Percentiles rank a stretch among this genome's conserved stretches.
Evolutionary conservation across 2,888 invertebrate genomes (phyloP).

Genomic region (Cepaea hortensis): DNA sequence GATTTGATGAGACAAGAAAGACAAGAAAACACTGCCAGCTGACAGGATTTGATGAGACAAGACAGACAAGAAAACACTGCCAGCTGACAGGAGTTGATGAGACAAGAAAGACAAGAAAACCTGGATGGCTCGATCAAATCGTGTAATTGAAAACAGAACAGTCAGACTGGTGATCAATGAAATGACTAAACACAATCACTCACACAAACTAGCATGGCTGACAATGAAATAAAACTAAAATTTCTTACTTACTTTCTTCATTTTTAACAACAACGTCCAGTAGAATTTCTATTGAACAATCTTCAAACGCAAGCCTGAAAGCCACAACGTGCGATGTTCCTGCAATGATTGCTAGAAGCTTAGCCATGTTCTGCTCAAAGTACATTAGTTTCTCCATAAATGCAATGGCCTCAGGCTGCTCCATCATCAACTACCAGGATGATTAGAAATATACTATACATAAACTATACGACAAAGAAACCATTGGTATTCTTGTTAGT

Average conservation of each 20-base stretch:
- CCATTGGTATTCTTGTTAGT: not conserved
- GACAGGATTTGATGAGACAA: too few species aligned
- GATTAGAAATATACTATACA: not conserved
- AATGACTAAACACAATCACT: too few species aligned
- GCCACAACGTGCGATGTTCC: conserved; percentile 70
- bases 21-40: too few species aligned
- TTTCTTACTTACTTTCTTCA: conserved; percentile 70
- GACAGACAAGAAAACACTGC: too few species aligned
- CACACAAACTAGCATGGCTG: too few species aligned
- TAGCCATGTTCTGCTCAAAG: conserved; percentile 69
- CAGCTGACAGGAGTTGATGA: too few species aligned
- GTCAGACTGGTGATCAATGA: too few species aligned
- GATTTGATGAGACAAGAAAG: too few species aligned
- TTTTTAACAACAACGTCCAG: conserved; percentile 61
- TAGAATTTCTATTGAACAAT: conserved; percentile 61
- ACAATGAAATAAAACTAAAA: not conserved
- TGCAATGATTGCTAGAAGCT: conserved; percentile 66
- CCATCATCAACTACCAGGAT: conserved; percentile 36
- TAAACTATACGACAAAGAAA: not conserved
- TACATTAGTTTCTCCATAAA: conserved; percentile 59
- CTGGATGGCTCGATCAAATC: too few species aligned
- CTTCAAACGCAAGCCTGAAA: conserved; percentile 65
- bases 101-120: too few species aligned
- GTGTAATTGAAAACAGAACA: too few species aligned
- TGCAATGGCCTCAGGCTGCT: conserved; percentile 34